Evolutionary conservation across 2,888 invertebrate genomes (phyloP).

Genomic region (Julus scandinavius): DNA sequence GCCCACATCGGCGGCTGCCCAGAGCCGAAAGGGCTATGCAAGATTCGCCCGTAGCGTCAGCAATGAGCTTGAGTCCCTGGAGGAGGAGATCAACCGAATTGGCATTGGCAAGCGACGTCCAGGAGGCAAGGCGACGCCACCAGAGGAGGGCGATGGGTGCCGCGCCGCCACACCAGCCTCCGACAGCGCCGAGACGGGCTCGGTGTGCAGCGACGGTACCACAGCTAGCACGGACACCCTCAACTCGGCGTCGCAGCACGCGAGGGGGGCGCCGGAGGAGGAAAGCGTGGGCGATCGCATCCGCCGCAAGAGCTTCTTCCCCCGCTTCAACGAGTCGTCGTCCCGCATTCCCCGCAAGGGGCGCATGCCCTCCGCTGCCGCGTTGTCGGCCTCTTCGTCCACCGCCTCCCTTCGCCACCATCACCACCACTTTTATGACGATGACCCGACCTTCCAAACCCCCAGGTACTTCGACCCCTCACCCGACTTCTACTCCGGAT

Average conservation of each 20-base stretch:
- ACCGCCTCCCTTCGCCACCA: slow-evolving; percentile 37
- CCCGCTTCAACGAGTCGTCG: slow-evolving; percentile 79
- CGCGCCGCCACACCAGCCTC: slow-evolving; percentile 57
- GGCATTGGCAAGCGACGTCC: background rate
- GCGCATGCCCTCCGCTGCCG: background rate
- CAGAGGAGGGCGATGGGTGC: slow-evolving; percentile 2
- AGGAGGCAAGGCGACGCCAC: background rate
- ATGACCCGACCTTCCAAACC: background rate
- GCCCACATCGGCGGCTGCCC: background rate
- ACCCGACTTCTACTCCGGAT: slow-evolving; percentile 35
- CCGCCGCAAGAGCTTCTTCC: slow-evolving; percentile 87
- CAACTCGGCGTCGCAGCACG: slow-evolving; percentile 61
- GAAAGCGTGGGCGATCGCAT: slow-evolving; percentile 88
- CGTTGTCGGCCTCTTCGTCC: background rate
- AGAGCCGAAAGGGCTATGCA: background rate
- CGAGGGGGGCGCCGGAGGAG: slow-evolving; percentile 63
- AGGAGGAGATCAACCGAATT: slow-evolving; percentile 49
- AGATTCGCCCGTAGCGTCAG: slow-evolving; percentile 50
- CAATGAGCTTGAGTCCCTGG: slow-evolving; percentile 49
- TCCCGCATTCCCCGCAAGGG: slow-evolving; percentile 52
- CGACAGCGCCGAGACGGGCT: slow-evolving; percentile 75
- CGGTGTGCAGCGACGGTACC: slow-evolving; percentile 62
- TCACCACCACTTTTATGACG: slow-evolving; percentile 44
- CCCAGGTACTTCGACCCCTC: slow-evolving; percentile 39
- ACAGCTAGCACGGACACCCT: slow-evolving; percentile 16